Evolutionary conservation across 2,113 vertebrate species (phyloP).

Genomic region (Delphinus delphis): DNA sequence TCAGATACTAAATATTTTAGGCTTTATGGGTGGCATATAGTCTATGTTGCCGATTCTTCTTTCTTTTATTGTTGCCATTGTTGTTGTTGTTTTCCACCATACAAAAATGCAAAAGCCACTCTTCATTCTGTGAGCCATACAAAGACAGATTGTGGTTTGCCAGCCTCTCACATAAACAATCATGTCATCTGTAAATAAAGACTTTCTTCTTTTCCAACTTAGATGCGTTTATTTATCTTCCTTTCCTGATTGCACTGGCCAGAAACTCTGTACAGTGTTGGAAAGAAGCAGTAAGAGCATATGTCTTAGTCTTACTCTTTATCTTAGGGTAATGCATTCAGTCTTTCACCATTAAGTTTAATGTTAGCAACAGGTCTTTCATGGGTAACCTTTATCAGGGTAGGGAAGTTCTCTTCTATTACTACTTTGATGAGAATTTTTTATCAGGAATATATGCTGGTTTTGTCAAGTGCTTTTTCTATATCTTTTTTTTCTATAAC

Average conservation of each 20-base stretch:
- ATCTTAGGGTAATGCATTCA: background rate
- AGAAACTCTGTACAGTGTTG: background rate
- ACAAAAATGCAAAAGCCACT: background rate
- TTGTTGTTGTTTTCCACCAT: background rate
- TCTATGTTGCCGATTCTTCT: background rate
- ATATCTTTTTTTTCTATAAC: too few relatives aligned
- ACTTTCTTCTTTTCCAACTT: background rate
- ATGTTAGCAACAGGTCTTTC: background rate
- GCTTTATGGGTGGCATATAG: background rate
- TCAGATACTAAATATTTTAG: background rate
- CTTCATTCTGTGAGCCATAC: background rate
- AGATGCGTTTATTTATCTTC: background rate
- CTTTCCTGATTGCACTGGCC: background rate
- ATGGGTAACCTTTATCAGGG: background rate
- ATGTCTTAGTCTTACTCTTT: background rate
- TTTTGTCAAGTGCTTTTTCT: background rate
- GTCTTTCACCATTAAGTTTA: background rate
- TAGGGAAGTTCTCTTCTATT: background rate
- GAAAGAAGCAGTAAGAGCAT: background rate
- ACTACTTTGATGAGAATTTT: background rate
- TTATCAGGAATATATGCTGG: background rate
- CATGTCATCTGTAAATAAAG: background rate
- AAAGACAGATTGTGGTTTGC: background rate
- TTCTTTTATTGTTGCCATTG: background rate
- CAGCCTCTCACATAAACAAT: background rate